Evolutionary conservation across 2,113 vertebrate genomes (phyloP), one percentile per base, ranked within the genome.

Genomic region (Actinemys pallida): DNA sequence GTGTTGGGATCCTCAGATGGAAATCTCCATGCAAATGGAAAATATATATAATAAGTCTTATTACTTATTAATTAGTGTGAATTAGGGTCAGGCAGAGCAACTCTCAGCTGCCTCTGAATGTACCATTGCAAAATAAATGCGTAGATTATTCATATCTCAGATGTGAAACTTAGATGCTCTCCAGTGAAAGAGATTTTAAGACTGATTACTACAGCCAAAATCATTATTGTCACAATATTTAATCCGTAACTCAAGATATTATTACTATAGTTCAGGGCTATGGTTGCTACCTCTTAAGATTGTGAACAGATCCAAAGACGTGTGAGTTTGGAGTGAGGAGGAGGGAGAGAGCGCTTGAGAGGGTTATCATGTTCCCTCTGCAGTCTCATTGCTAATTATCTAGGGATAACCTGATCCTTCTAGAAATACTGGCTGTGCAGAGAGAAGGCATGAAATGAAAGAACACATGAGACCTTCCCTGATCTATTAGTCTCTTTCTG

Each of bases 161-260:
- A 31, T 50, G 45, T 45, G 29, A 47, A 82, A 69, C 47, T 47
- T 45, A 82, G n/a, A 56, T 47, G 35, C 45, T 82, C 20, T 35
- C 12, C 39, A 82, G n/a, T 22, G 54, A 65, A 39, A 49, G 59
- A 54, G 62, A 57, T 87, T 81, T 72, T 10, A 59, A 72, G 62
- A 83, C 81, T 72, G 87, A 94, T 92, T 89, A 50, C 62, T 81
- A 14, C 8, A 76, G n/a, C 52, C 84, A 72, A 56, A 95, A 90
- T 87, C 82, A 90, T 91, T 84, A 87, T 52, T 85, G 89, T 96
- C 84, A 89, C 75, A 95, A 92, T 91, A 91, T 91, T 86, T 94
- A 79, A 92, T 88, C 42, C 54, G 80, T 92, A 85, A 93, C 81
- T 90, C 82, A 80, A 69, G 54, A n/a, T 87, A 27, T 54, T 69